A percentile compares a stretch with the other conserved stretches of the same genome.
These are phyloP conservation scores for Procavia capensis DNA, from an alignment of 2,113 vertebrate species.

Conservation along the genomic window DNA sequence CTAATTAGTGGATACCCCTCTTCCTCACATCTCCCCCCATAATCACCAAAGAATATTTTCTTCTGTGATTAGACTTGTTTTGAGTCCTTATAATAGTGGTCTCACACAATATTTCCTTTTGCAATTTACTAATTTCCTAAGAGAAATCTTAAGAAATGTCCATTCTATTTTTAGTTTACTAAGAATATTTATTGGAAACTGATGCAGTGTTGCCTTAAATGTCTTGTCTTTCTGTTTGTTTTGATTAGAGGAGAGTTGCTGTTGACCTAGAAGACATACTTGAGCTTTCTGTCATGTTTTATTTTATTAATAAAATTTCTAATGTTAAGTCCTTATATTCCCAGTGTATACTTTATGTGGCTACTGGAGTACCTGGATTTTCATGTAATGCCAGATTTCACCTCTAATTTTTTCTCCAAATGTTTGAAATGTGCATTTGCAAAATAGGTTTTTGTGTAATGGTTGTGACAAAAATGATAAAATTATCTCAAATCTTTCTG, in stretches of 20 bases:
- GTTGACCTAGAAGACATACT: neutral
- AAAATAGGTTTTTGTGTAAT: neutral
- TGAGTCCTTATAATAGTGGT: no score
- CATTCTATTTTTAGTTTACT: neutral
- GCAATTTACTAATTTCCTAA: no score
- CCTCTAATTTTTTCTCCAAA: neutral
- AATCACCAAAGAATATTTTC: no score
- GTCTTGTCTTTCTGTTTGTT: neutral
- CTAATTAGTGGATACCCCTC: no score
- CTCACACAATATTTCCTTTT: no score
- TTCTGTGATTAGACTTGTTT: no score
- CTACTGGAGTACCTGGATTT: constrained; percentile 9
- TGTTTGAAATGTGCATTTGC: neutral
- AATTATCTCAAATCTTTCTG: neutral
- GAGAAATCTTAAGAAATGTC: neutral
- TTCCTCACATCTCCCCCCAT: no score
- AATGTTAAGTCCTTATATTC: neutral
- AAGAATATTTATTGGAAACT: neutral
- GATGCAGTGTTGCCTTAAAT: neutral
- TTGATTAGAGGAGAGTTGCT: neutral
- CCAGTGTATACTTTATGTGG: neutral
- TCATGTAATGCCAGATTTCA: neutral
- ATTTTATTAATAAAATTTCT: neutral
- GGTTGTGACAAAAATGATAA: neutral
- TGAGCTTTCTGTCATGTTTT: neutral